Evolutionary conservation across 2,797 vertebrate species (phyloP).

Genomic region (Microhierax caerulescens): DNA sequence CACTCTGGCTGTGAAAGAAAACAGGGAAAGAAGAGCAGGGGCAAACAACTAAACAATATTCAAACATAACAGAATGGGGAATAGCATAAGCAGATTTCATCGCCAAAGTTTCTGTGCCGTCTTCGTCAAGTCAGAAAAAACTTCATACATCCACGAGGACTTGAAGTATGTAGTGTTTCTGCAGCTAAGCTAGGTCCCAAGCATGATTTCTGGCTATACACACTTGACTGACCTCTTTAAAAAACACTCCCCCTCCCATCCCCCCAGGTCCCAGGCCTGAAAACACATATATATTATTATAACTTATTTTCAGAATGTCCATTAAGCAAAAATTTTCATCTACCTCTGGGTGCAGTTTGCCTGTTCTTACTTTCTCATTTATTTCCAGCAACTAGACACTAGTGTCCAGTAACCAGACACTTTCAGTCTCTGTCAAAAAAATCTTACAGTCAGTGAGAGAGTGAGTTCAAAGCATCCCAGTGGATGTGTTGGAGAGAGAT

Average conservation of each 20-base stretch:
- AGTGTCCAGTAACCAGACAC: not conserved
- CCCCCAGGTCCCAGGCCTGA: not conserved
- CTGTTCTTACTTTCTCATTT: not conserved
- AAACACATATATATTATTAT: not conserved
- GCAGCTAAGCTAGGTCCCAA: not conserved
- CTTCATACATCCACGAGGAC: not conserved
- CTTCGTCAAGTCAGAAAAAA: not conserved
- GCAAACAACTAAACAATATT: not conserved
- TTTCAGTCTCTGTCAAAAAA: not conserved
- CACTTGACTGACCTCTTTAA: not conserved
- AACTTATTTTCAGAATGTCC: not conserved
- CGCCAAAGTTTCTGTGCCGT: not conserved
- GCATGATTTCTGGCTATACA: not conserved
- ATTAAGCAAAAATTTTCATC: not conserved
- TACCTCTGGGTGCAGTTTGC: not conserved
- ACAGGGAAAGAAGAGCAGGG: not conserved
- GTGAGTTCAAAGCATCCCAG: not conserved
- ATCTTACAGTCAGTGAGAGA: not conserved
- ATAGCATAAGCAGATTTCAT: not conserved
- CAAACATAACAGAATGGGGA: not conserved
- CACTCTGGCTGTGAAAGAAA: not conserved
- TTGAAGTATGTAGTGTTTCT: not conserved
- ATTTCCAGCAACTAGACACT: not conserved
- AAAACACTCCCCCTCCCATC: not conserved
- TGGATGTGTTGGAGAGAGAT: not conserved